phyloP scores from a whole-genome alignment of 2,888 invertebrate genomes.

The Sycophila texana region DNA sequence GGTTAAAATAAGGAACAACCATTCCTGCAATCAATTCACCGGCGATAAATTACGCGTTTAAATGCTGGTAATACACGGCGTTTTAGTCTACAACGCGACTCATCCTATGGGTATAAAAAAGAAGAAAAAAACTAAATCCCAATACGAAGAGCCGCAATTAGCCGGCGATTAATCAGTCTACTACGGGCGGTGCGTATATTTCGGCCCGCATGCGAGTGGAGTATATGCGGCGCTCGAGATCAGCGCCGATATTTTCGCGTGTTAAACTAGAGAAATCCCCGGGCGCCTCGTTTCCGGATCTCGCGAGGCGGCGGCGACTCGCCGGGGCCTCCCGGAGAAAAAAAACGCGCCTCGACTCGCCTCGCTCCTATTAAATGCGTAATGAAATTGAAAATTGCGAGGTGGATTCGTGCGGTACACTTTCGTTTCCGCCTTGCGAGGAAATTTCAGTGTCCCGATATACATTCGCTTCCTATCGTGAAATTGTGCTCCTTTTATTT shows the following conservation, averaged over 20 bases:
- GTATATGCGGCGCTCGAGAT: conserved; percentile 12
- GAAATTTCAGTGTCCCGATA: conserved; percentile 19
- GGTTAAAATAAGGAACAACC: too few species aligned
- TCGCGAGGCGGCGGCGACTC: not conserved
- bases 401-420: not conserved
- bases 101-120: not conserved
- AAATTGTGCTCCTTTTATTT: not conserved
- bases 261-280: conserved; percentile 32
- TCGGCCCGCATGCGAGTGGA: not conserved
- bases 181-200: not conserved
- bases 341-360: conserved; percentile 1
- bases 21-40: not conserved
- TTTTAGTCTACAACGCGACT: not conserved
- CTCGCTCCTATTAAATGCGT: conserved; percentile 11
- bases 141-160: conserved; percentile 9
- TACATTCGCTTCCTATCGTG: too few species aligned
- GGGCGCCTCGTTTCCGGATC: conserved; percentile 36
- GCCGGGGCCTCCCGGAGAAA: not conserved
- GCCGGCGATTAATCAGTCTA: conserved; percentile 33
- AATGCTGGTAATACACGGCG: not conserved
- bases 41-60: conserved; percentile 3
- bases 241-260: conserved; percentile 30
- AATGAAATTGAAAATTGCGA: conserved; percentile 17
- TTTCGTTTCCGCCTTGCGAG: conserved; percentile 38
- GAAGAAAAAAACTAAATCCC: too few species aligned